These are phyloP conservation scores for Scortum barcoo DNA, from an alignment of 2,113 vertebrate species.

Conservation along the genomic window DNA sequence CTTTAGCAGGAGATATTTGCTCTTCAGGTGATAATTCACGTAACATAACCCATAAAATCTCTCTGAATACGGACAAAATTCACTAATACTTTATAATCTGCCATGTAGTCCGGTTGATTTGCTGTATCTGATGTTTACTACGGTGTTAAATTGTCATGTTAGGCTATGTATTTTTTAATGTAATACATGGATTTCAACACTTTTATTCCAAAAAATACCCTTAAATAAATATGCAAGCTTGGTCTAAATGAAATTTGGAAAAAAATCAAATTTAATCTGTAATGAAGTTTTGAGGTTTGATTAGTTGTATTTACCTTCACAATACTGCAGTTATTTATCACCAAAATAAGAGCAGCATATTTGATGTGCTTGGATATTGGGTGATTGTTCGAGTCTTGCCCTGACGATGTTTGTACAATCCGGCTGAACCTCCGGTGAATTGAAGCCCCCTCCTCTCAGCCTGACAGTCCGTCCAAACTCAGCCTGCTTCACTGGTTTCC, in stretches of 20 bases:
- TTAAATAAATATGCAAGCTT: no score
- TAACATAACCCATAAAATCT: background rate
- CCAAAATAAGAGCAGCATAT: background rate
- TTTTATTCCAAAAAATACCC: no score
- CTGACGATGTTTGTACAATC: background rate
- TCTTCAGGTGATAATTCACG: background rate
- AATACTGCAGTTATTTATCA: background rate
- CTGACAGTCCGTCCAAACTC: background rate
- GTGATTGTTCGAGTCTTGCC: background rate
- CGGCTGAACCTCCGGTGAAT: background rate
- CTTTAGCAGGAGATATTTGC: background rate
- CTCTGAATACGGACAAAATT: background rate
- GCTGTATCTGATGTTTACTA: background rate
- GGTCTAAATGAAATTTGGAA: no score
- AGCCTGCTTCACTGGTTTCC: constrained; percentile 5
- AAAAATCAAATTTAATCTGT: background rate
- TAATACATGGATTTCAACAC: no score
- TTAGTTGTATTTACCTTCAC: background rate
- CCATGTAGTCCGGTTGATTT: background rate
- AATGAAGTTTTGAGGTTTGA: background rate
- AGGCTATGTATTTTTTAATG: no score
- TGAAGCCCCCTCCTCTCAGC: background rate
- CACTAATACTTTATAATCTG: background rate
- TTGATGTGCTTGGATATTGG: background rate
- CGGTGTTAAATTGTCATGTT: no score